phyloP scores from a whole-genome alignment of 2,888 invertebrate species.

The Coelogynopora nodosa region DNA sequence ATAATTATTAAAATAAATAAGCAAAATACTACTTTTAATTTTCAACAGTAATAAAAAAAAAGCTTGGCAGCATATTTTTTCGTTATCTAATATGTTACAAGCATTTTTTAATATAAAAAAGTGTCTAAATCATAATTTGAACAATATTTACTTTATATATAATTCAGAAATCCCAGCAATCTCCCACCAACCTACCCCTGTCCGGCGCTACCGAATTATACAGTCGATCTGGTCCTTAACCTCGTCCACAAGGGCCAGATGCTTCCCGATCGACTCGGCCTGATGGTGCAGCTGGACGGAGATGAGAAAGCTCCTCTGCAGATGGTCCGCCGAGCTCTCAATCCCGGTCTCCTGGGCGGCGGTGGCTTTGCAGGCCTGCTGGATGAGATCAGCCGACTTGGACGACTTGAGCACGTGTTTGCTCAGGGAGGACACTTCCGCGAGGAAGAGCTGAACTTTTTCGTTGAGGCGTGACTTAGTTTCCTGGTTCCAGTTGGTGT shows the following conservation, averaged over 20 bases:
- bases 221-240: conserved; percentile 13
- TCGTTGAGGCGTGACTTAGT: not conserved
- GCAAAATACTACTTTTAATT: no score
- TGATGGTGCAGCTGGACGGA: not conserved
- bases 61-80: no score
- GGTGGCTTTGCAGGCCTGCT: not conserved
- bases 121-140: no score
- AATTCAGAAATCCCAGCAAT: no score
- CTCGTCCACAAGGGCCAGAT: conserved; percentile 2
- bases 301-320: not conserved
- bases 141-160: no score
- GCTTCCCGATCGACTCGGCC: not conserved
- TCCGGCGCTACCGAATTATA: not conserved
- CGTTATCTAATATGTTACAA: no score
- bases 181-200: not conserved
- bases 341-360: not conserved
- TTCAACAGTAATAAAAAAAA: no score
- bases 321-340: not conserved
- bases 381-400: not conserved
- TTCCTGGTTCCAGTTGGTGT: conserved; percentile 6
- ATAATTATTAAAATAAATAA: no score
- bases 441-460: not conserved
- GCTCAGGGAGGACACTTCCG: not conserved
- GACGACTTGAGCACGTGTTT: not conserved
- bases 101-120: no score